Evolutionary conservation across 2,113 vertebrate species (phyloP).

Genomic region (Scomber colias): DNA sequence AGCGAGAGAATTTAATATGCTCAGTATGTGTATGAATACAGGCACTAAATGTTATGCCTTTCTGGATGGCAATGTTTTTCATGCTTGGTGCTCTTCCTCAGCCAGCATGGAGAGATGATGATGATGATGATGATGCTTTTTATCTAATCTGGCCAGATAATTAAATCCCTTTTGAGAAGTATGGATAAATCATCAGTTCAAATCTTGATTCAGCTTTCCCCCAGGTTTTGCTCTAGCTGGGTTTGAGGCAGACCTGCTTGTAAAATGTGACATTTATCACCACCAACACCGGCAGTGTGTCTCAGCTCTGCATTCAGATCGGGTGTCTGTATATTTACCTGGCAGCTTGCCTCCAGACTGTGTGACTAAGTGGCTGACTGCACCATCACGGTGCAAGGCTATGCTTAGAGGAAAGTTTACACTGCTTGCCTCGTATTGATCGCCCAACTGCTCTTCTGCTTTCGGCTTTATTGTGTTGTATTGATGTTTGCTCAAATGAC

Average conservation of each 20-base stretch:
- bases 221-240: background rate
- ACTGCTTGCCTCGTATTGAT: slow-evolving; percentile 60
- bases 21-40: no score
- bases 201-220: background rate
- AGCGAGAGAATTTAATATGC: no score
- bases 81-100: no score
- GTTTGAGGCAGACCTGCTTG: slow-evolving; percentile 4
- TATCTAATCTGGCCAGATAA: background rate
- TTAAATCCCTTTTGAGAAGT: background rate
- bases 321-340: slow-evolving; percentile 39
- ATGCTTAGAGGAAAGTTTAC: slow-evolving; percentile 30
- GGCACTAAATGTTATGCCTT: no score
- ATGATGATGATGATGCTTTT: background rate
- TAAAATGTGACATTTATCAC: slow-evolving; percentile 28
- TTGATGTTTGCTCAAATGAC: slow-evolving; percentile 58
- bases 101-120: no score
- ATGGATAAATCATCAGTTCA: slow-evolving; percentile 9
- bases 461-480: slow-evolving; percentile 51
- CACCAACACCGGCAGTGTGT: slow-evolving; percentile 3
- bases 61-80: no score
- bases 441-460: slow-evolving; percentile 54
- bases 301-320: slow-evolving; percentile 41
- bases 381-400: slow-evolving; percentile 35
- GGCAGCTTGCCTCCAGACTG: slow-evolving; percentile 48
- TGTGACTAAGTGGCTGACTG: slow-evolving; percentile 56